Base-by-base conservation (phyloP, 1,140 invertebrate genomes). In the Drosophila arizonae region DNA sequence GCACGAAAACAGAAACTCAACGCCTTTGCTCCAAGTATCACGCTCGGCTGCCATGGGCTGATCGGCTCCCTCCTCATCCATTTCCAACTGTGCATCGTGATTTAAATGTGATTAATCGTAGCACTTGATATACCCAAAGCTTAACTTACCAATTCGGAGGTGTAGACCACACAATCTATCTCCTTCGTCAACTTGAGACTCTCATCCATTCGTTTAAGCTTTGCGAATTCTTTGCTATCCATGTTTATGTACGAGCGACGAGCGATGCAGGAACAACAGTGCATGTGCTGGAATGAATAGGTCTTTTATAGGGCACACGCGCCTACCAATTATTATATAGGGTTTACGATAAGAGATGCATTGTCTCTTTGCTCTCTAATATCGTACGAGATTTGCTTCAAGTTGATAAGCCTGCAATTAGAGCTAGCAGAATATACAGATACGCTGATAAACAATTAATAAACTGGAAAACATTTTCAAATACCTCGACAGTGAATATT, bases 1-100 rank as follows among this genome's bases (percentile, higher is more conserved):
- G 79, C 96, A 96, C 0, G 96, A 96, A 86, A 97, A 94, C 1
- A 97, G 91, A 88, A 97, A 97, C 91, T 97, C 96, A 9, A 96
- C 84, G 55, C 95, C 94, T 67, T 94, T 96, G 41, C 93, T 94
- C 96, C 96, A 97, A 24, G 86, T 72, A 46, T 87, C 81, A 0
- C 81, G 55, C 2, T 56, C 28, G 8, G 28, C 52, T 17, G 46
- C 33, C 2, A 15, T 1, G 0, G 17, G 15, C 48, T 15, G 21
- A 8, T 85, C 70, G 26, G 54, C 46, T 3, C 5, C 26, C 10
- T 33, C 48, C n/a, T 64, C 79, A n/a, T 71, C 67, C 26, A 78
- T 66, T 9, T 8, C 17, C 8, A 78, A 15, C 72, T 76, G 33
- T n/a, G 26, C 8, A 36, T 11, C 4, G 51, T 0, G 8, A 15